Conservation (phyloP, 1,140 invertebrate genomes). For the Lutraria rhynchaena region DNA sequence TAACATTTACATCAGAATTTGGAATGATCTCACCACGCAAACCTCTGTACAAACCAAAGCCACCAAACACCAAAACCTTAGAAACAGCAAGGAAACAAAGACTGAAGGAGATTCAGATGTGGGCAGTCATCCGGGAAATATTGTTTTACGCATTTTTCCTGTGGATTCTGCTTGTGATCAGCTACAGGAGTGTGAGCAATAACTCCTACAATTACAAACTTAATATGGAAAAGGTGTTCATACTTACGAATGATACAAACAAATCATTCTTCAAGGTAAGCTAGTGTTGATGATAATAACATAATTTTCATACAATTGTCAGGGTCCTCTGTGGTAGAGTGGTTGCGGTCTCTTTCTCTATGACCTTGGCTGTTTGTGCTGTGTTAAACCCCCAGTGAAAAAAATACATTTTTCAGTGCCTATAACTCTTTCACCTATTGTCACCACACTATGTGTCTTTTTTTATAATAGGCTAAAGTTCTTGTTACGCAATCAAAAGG, state of each 20-base stretch:
- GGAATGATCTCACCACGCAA: slow-evolving; percentile 69
- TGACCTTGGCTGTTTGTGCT: no score
- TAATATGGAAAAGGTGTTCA: slow-evolving; percentile 82
- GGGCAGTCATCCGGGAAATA: slow-evolving; percentile 82
- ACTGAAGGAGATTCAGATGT: slow-evolving; percentile 83
- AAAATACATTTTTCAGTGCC: no score
- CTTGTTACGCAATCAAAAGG: no score
- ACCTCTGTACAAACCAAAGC: slow-evolving; percentile 79
- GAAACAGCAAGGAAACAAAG: slow-evolving; percentile 80
- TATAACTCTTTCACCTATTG: no score
- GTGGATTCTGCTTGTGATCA: slow-evolving; percentile 83
- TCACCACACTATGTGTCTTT: no score
- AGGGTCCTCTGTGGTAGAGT: no score
- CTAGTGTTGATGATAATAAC: no score
- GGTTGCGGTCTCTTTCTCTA: no score
- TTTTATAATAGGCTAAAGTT: no score
- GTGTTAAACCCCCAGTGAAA: no score
- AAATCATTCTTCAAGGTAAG: slow-evolving; percentile 72
- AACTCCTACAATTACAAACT: slow-evolving; percentile 81
- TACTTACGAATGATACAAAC: slow-evolving; percentile 75
- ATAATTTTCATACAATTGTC: no score
- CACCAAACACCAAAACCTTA: slow-evolving; percentile 80
- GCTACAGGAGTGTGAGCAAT: slow-evolving; percentile 82
- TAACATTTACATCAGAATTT: no score
- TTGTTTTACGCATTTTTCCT: slow-evolving; percentile 83